These are phyloP conservation scores for Centruroides vittatus DNA, from an alignment of 1,140 invertebrate genomes.

Conservation along the genomic window DNA sequence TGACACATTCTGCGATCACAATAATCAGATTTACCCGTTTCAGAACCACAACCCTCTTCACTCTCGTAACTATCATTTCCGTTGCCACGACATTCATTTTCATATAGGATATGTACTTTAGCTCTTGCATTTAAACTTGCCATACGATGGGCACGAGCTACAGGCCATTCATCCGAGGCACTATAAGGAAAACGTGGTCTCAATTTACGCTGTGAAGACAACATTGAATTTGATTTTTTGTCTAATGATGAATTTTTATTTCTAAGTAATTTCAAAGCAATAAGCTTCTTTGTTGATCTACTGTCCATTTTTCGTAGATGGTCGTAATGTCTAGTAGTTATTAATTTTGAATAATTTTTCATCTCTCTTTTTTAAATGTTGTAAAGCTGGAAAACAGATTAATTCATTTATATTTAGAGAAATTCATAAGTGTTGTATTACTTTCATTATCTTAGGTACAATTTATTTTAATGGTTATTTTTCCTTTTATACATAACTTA, in stretches of 20 bases:
- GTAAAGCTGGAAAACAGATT: no score
- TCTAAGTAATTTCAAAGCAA: slow-evolving; percentile 9
- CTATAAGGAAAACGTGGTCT: slow-evolving; percentile 13
- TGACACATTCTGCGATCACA: no score
- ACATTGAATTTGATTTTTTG: neutral
- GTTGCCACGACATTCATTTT: slow-evolving; percentile 45
- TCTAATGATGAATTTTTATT: slow-evolving; percentile 5
- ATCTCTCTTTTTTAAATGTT: no score
- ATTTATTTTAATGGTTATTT: no score
- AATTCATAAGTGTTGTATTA: no score
- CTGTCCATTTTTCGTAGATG: neutral
- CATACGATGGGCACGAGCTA: slow-evolving; percentile 38
- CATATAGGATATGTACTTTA: slow-evolving; percentile 82
- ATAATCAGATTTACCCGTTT: neutral
- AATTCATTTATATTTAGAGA: no score
- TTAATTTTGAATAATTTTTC: no score
- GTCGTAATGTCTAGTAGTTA: no score
- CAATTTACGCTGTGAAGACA: neutral
- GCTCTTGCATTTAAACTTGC: slow-evolving; percentile 75
- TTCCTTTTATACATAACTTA: no score
- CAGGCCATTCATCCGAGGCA: slow-evolving; percentile 9
- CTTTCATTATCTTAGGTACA: no score
- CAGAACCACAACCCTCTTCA: neutral
- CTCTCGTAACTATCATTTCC: slow-evolving; percentile 1
- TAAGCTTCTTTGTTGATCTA: slow-evolving; percentile 6